Evolutionary conservation across 2,888 invertebrate genomes (phyloP), one percentile per base, ranked within the genome.

Genomic region (Clunio marinus): DNA sequence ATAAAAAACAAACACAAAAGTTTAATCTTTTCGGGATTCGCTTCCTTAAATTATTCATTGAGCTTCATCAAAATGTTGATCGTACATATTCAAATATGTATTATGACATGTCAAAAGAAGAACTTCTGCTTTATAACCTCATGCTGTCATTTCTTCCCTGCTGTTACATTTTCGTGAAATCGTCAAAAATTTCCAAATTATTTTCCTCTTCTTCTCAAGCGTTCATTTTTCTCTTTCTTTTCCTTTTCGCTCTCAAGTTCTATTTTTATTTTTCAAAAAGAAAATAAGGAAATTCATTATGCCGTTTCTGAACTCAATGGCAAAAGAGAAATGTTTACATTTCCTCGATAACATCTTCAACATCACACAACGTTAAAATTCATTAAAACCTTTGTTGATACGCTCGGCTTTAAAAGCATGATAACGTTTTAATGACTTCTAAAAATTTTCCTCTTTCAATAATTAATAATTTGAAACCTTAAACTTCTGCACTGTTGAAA

Each of bases 1-100:
- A 32, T 10, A 32, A 32, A 32, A 32, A 5, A 32, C 5, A 27
- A 27, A 28, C 25, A 58, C 24, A 22, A 13, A 58, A n/a, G 10
- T 58, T 27, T n/a, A 58, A 24, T 15, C 24, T 58, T 25, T 15
- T 20, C 8, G 28, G 35, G 35, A 35, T 62, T 62, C 37, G 25
- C 37, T 60, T 17, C 22, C 35, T 62, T 62, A 62, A 62, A 62
- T 28, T 60, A 60, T 60, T 60, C 35, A 60, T 62, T 22, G 37
- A 24, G 37, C 13, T 41, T 41, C 62, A 62, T 62, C 37, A 62
- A 15, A 3, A 41, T 41, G 41, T 10, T 2, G 10, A 2, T 41
- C 15, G 10, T 2, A 41, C 2, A 41, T n/a, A 41, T 41, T 5
- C 32, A 32, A 32, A 32, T 32, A 32, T 32, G 32, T 32, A n/a